Base-by-base conservation (phyloP, 2,888 invertebrate genomes). In the Caenorhabditis plicata region DNA sequence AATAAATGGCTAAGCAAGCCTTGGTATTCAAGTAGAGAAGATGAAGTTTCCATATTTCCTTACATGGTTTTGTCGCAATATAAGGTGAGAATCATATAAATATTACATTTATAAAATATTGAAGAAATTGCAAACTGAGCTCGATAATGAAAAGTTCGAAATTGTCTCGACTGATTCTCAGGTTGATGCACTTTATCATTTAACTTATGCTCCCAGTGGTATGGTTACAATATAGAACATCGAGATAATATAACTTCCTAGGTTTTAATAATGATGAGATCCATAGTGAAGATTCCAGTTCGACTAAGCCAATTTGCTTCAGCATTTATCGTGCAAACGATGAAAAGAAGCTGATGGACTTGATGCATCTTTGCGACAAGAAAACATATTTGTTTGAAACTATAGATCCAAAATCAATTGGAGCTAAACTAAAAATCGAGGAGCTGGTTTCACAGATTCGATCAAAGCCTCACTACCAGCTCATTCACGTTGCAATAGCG, bases 401-500 rank as follows among this genome's bases (percentile, higher is more conserved):
- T 17, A 17, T 60, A 42, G 42, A 42, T 17, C 15, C 13, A 3
- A 31, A 4, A 3, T 19, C 3, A 17, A n/a, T 11, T 17, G 17
- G 13, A 15, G 31, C 42, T 27, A 42, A 20, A 20, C 11, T 19
- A 1, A 53, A 60, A 17, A 53, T 60, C n/a, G 60, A 60, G n/a
- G 53, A 60, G 22, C 40, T 60, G 4, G 53, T 60, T 19, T 46
- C 50, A 11, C 60, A 60, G 43, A 60, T 60, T 19, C 20, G 49
- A 15, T 33, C 50, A 26, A 60, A 60, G 15, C 60, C 60, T 3
- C 60, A 55, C 33, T 76, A 75, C 61, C 58, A 75, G 8, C 71
- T 74, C 73, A 73, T 78, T 17, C 78, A 80, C 61, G 73, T 78
- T 20, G 77, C 78, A 7, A 80, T 78, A 19, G 70, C 71, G 2